These are phyloP conservation scores for Thereva nobilitata DNA, from an alignment of 2,888 invertebrate genomes.

Conservation along the genomic window DNA sequence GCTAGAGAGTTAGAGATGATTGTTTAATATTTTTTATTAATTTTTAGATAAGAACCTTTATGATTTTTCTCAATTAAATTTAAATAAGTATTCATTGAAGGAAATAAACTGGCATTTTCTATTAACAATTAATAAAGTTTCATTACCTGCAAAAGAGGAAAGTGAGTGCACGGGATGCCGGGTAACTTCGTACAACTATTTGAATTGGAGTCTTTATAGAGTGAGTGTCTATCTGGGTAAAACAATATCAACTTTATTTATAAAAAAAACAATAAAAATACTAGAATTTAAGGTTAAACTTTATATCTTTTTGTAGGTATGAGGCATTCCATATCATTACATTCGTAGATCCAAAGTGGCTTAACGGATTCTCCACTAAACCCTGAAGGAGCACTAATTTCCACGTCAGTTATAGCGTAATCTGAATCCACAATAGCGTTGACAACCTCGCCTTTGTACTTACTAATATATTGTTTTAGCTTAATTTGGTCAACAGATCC, in stretches of 20 bases:
- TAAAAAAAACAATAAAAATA: not conserved
- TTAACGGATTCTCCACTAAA: slow-evolving; percentile 44
- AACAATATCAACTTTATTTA: not conserved
- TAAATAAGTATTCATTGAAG: too few relatives aligned
- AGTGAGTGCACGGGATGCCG: too few relatives aligned
- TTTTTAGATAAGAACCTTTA: too few relatives aligned
- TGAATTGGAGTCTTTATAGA: too few relatives aligned
- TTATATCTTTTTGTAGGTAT: slow-evolving; percentile 46
- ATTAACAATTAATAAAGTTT: too few relatives aligned
- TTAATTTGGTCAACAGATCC: slow-evolving; percentile 42
- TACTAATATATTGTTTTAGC: slow-evolving; percentile 42
- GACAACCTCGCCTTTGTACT: slow-evolving; percentile 41
- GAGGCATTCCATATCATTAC: slow-evolving; percentile 45
- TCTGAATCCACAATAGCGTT: slow-evolving; percentile 37
- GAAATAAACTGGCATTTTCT: too few relatives aligned
- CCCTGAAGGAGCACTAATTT: not conserved
- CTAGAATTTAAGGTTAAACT: not conserved
- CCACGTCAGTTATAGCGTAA: slow-evolving; percentile 42
- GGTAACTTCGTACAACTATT: too few relatives aligned
- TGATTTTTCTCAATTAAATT: too few relatives aligned
- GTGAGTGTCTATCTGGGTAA: too few relatives aligned
- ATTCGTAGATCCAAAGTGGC: slow-evolving; percentile 47
- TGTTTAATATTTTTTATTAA: slow-evolving; percentile 66
- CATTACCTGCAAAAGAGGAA: too few relatives aligned
- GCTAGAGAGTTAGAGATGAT: slow-evolving; percentile 99